phyloP scores from a whole-genome alignment of 2,113 vertebrate genomes.

The Sinocyclocheilus grahami region DNA sequence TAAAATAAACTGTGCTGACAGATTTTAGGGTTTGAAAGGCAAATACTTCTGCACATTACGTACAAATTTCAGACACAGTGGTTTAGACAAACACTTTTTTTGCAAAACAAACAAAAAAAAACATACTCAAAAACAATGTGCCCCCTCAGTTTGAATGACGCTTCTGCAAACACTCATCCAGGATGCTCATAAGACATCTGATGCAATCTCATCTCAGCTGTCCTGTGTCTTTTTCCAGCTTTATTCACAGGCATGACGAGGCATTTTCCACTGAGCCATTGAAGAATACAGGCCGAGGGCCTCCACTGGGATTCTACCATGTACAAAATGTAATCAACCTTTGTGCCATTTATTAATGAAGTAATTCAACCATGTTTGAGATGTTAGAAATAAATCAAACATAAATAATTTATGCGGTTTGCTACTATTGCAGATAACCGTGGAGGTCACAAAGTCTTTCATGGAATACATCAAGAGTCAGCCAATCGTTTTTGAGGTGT shows the following conservation, averaged over 20 bases:
- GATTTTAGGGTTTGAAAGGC: background rate
- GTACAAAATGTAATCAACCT: slow-evolving; percentile 87
- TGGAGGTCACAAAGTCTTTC: slow-evolving; percentile 96
- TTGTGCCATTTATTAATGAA: background rate
- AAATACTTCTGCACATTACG: background rate
- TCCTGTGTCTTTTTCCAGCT: slow-evolving; percentile 70
- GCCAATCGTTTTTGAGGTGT: slow-evolving; percentile 97
- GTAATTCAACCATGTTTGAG: background rate
- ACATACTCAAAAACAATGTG: background rate
- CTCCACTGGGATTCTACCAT: slow-evolving; percentile 95
- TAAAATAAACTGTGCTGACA: background rate
- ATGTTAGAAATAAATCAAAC: background rate
- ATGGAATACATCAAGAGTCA: slow-evolving; percentile 95
- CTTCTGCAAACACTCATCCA: background rate
- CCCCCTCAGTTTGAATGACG: background rate
- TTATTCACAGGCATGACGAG: slow-evolving; percentile 96
- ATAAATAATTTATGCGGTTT: slow-evolving; percentile 6
- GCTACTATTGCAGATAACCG: slow-evolving; percentile 80
- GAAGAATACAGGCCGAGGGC: slow-evolving; percentile 96
- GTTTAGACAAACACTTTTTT: background rate
- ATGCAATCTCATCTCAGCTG: background rate
- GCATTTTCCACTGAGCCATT: slow-evolving; percentile 97
- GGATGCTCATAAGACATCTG: background rate
- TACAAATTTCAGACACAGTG: background rate
- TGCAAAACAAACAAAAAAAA: no score